A percentile compares a stretch with the other conserved stretches of the same genome.
Conservation (phyloP, 2,888 invertebrate genomes). For the Copidosoma aretas region DNA sequence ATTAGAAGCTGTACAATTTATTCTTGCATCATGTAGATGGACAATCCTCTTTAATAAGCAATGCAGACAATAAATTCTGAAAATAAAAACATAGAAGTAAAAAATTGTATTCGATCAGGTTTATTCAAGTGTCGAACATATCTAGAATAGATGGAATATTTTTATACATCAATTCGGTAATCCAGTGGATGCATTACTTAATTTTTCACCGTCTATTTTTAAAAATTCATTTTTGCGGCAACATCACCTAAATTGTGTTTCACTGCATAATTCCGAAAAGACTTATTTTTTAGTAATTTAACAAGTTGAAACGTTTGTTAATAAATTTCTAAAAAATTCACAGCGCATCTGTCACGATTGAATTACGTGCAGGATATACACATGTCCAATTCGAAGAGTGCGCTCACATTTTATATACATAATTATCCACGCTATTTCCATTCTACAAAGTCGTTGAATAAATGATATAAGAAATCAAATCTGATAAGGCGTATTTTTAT, state of each 20-base stretch:
- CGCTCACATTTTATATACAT: slow-evolving; percentile 18
- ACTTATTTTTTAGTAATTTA: slow-evolving; percentile 24
- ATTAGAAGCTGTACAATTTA: slow-evolving; percentile 6
- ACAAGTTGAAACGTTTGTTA: slow-evolving; percentile 2
- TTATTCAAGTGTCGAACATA: slow-evolving; percentile 20
- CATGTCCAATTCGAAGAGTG: slow-evolving; percentile 19
- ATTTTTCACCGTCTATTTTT: slow-evolving; percentile 25
- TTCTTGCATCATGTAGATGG: slow-evolving; percentile 38
- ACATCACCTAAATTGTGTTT: slow-evolving; percentile 24
- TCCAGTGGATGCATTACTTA: slow-evolving; percentile 35
- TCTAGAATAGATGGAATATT: slow-evolving; percentile 58
- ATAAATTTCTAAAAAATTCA: slow-evolving; percentile 14
- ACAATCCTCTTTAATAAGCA: slow-evolving; percentile 58
- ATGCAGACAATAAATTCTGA: slow-evolving; percentile 60
- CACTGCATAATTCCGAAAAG: slow-evolving; percentile 18
- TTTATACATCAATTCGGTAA: slow-evolving; percentile 55
- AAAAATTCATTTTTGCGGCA: slow-evolving; percentile 16
- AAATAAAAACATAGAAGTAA: slow-evolving; percentile 44
- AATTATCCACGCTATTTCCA: slow-evolving; percentile 32
- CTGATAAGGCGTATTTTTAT: neutral
- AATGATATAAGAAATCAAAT: slow-evolving; percentile 30
- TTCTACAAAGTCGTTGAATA: slow-evolving; percentile 34
- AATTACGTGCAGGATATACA: slow-evolving; percentile 20
- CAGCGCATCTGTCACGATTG: slow-evolving; percentile 15
- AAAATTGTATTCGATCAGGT: slow-evolving; percentile 39